A percentile compares a stretch with the other conserved stretches of the same genome.
These are phyloP conservation scores for Callimorpha dominula DNA, from an alignment of 2,888 invertebrate species.

Conservation along the genomic window DNA sequence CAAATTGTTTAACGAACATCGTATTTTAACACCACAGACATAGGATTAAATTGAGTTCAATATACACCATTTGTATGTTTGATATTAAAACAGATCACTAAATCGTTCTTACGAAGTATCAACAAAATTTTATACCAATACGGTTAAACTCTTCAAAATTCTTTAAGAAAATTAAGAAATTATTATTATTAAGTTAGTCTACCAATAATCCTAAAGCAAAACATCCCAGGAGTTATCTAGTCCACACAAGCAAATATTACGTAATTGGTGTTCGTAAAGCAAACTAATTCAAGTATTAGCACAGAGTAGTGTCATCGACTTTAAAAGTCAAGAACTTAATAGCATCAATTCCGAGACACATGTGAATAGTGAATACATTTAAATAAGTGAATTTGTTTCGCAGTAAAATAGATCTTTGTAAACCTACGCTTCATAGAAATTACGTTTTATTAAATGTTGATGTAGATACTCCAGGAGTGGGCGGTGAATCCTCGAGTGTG, in stretches of 20 bases:
- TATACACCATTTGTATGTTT: no score
- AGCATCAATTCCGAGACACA: slow-evolving; percentile 42
- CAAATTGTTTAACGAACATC: background rate
- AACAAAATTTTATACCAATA: no score
- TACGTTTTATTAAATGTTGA: slow-evolving; percentile 58
- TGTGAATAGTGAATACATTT: slow-evolving; percentile 38
- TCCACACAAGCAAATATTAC: background rate
- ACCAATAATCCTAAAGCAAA: background rate
- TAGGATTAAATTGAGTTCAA: no score
- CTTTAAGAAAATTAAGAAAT: background rate
- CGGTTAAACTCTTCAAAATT: background rate
- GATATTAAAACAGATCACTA: no score
- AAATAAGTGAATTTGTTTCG: slow-evolving; percentile 43
- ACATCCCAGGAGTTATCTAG: background rate
- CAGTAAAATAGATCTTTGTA: slow-evolving; percentile 51
- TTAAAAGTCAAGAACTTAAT: slow-evolving; percentile 22
- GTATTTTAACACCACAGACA: no score
- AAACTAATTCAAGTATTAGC: background rate
- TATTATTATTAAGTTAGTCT: background rate
- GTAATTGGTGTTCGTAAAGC: background rate
- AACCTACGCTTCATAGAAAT: slow-evolving; percentile 53
- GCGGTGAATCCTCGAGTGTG: slow-evolving; percentile 64
- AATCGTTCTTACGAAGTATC: no score
- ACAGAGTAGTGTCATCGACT: background rate
- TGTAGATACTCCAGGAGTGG: slow-evolving; percentile 53